Conservation (phyloP, 2,888 invertebrate species). For the Coecobrya sp. region DNA sequence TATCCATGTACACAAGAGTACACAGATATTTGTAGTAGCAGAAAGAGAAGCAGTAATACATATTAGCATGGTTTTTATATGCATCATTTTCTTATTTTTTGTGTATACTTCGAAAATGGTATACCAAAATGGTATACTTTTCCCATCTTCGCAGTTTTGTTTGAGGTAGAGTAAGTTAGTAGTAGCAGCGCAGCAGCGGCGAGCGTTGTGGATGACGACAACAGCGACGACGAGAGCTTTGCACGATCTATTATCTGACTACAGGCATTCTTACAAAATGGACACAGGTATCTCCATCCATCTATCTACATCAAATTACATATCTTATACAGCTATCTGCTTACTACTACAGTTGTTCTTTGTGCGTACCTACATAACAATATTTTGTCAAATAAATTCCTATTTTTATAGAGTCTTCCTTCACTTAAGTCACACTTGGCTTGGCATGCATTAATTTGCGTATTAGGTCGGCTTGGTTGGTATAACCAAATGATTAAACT, state of each 20-base stretch:
- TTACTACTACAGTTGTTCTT: neutral
- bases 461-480: neutral
- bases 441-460: constrained; percentile 61
- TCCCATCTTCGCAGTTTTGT: neutral
- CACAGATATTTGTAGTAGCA: neutral
- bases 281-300: constrained; percentile 63
- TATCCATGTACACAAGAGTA: neutral
- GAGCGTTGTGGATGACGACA: neutral
- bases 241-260: neutral
- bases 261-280: constrained; percentile 65
- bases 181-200: no score
- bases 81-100: neutral
- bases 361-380: constrained; percentile 11
- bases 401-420: constrained; percentile 63
- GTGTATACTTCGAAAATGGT: neutral
- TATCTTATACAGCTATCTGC: neutral
- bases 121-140: constrained; percentile 28
- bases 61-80: neutral
- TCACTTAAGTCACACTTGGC: constrained; percentile 66
- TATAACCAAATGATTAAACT: neutral
- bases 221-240: constrained; percentile 34
- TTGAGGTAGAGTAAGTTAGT: no score
- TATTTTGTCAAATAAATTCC: constrained; percentile 31
- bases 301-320: constrained; percentile 61
- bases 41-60: constrained; percentile 4